A percentile compares a stretch with the other conserved stretches of the same genome.
These are phyloP conservation scores for Falco novaeseelandiae DNA, from an alignment of 2,797 vertebrate genomes.

Conservation along the genomic window DNA sequence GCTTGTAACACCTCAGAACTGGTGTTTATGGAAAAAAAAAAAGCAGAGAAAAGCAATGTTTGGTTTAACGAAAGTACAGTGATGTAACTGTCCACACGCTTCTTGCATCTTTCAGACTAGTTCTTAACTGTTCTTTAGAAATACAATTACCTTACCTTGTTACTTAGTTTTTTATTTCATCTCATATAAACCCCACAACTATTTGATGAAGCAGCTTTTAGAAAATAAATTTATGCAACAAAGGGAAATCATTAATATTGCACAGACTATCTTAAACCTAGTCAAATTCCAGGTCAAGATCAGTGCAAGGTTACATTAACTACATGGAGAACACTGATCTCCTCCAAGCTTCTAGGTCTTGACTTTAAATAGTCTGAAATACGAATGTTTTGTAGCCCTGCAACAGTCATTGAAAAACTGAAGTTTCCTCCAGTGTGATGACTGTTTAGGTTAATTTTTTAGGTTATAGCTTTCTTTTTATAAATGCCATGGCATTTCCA, in stretches of 20 bases:
- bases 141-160: background rate
- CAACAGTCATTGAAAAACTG: background rate
- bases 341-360: background rate
- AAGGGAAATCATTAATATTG: background rate
- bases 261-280: background rate
- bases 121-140: background rate
- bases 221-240: background rate
- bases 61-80: background rate
- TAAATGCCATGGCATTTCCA: background rate
- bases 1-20: background rate
- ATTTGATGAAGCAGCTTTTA: background rate
- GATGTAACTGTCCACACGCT: background rate
- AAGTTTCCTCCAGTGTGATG: background rate
- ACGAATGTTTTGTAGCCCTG: background rate
- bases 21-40: background rate
- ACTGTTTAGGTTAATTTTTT: background rate
- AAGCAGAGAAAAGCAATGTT: background rate
- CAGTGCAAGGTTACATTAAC: background rate
- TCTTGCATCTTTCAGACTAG: background rate
- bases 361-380: background rate
- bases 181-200: background rate
- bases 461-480: background rate
- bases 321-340: background rate
- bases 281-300: background rate
- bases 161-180: background rate